Base-by-base conservation (phyloP, 2,113 vertebrate genomes). In the Heteronetta atricapilla region DNA sequence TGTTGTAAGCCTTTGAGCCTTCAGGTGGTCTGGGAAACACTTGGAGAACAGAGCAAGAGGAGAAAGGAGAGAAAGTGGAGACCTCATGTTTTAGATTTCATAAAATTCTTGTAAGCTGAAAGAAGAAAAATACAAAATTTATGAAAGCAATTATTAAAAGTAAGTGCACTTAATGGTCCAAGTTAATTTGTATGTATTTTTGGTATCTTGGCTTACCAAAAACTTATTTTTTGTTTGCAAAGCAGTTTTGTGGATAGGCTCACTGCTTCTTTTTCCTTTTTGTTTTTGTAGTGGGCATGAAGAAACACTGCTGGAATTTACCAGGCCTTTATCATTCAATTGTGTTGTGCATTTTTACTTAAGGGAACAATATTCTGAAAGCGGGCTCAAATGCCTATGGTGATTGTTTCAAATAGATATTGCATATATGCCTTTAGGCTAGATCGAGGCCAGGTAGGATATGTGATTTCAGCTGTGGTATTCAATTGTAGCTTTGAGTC, bases 381-480 rank as follows among this genome's bases (percentile, higher is more conserved):
- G 52, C 50, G 79, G 40, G 19, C 31, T 80, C 4, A 3, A 23
- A 81, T 86, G 64, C 74, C 82, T 82, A 2, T 59, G 36, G 72
- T 89, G 52, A 81, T 79, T 77, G 36, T 31, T 95, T 95, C 76
- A 93, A 80, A 72, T 34, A 67, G 42, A 16, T 60, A 67, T 55
- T 86, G 55, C 8, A 8, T 89, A 10, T 64, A 28, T 89, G 72
- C 48, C 56, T 75, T 88, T 68, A 85, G 88, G 82, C 80, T 76
- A 68, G 62, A 86, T 66, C 82, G 40, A 88, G 52, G 46, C 42
- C 59, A 63, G 63, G 73, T 84, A 93, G 82, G 85, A 67, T 94
- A 83, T 81, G 76, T 84, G 69, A 86, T 68, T 66, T 86, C 73
- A 88, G 73, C 67, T 84, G 64, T 86, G 90, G 58, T 75, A 91